Evolutionary conservation across 2,888 invertebrate genomes (phyloP).

Genomic region (Acanthosepion lycidas): DNA sequence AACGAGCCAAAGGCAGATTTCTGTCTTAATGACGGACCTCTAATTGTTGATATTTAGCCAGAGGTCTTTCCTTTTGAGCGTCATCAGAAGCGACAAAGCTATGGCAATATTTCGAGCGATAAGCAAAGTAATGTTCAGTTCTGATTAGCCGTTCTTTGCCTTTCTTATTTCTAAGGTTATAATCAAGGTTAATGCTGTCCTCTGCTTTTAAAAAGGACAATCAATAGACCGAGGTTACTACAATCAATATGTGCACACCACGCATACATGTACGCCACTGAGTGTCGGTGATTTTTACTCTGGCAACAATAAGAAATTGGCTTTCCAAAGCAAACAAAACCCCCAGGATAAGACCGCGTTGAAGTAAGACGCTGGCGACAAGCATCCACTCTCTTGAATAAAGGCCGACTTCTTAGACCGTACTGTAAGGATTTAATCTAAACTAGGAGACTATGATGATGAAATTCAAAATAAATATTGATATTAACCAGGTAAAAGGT

Average conservation of each 20-base stretch:
- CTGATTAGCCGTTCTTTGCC: not conserved
- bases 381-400: too few species aligned
- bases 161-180: not conserved
- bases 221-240: not conserved
- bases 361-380: too few species aligned
- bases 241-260: not conserved
- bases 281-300: too few species aligned
- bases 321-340: too few species aligned
- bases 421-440: too few species aligned
- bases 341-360: too few species aligned
- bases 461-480: too few species aligned
- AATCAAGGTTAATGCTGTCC: conserved; percentile 7
- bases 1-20: not conserved
- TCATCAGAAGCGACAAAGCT: not conserved
- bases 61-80: not conserved
- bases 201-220: not conserved
- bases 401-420: too few species aligned
- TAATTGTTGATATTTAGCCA: conserved; percentile 20
- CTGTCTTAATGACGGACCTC: not conserved
- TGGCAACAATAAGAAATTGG: too few species aligned
- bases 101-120: not conserved
- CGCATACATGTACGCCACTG: too few species aligned
- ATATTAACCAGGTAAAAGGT: too few species aligned
- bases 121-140: not conserved
- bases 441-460: too few species aligned